Evolutionary conservation across 64 coral and sea anemone genomes (phyloP), one percentile per base, ranked within the genome.

Genomic region (Actinia equina): DNA sequence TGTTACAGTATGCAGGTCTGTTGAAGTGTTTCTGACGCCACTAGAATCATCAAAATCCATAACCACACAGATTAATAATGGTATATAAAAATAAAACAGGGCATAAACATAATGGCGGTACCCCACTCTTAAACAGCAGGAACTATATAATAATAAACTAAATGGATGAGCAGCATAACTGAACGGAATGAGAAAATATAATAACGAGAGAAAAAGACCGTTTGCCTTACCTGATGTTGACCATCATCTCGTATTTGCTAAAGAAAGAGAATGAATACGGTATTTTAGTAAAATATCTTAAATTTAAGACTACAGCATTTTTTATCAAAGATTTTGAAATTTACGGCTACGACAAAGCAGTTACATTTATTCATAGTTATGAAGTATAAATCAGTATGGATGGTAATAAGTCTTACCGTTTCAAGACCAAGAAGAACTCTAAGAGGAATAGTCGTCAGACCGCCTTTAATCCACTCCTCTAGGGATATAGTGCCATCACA

Each of bases 241-340:
- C 97, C 97, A 74, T 99, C 97, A 77, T 99, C 97, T 69, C 93
- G 90, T 56, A 99, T 99, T 99, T 99, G 93, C 97, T 99, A 87
- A 78, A 55, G 67, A 82, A 43, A 79, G 16, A 61, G 11, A 18
- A 7, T 20, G 2, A 74, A 74, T n/a, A 30, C 69, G 12, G 14
- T 74, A 41, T 42, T 74, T 65, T 23, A 65, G 62, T 23, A 65
- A 22, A n/a, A 65, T 7, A n/a, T 23, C n/a, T 65, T 23, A n/a
- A n/a, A 65, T 65, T 65, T 65, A n/a, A n/a, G 22, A 65, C 62
- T 13, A 23, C 7, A n/a, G 22, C 22, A n/a, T n/a, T 23, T 65
- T 8, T 22, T 6, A 65, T 65, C 22, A 23, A 0, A 0, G 23
- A 0, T 49, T 49, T 1, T 49, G 46, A 49, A 8, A 8, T 49